Percentiles rank a stretch among this genome's conserved stretches.
Conservation (phyloP, 1,140 invertebrate species). For the Drosophila ambigua region DNA sequence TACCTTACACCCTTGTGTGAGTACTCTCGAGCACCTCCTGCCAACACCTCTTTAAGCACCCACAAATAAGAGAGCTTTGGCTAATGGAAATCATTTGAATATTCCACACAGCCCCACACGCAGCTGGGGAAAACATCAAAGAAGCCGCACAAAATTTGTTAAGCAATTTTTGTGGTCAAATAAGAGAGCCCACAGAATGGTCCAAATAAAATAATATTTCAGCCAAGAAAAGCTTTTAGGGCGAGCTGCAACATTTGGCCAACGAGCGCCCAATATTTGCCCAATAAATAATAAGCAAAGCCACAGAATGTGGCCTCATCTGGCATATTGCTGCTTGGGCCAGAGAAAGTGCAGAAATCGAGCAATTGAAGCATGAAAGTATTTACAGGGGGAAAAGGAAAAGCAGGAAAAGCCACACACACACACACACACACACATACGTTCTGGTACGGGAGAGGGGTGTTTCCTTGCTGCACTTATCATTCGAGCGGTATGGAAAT, state of each 20-base stretch:
- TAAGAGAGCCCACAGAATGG: conserved; percentile 11
- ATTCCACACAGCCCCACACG: conserved; percentile 11
- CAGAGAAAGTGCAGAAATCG: conserved; percentile 29
- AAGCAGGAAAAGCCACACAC: conserved; percentile 6
- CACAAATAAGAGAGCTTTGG: conserved; percentile 1
- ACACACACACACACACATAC: conserved; percentile 2
- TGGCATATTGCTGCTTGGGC: conserved; percentile 17
- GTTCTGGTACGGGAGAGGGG: neutral
- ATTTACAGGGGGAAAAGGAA: conserved; percentile 17
- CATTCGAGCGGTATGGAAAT: conserved; percentile 8
- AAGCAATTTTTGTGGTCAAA: conserved; percentile 34
- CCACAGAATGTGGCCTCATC: conserved; percentile 31
- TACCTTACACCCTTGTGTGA: too few relatives aligned
- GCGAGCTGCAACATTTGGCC: conserved; percentile 20
- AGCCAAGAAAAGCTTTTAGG: conserved; percentile 4
- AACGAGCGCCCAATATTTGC: conserved; percentile 44
- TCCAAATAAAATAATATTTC: conserved; percentile 18
- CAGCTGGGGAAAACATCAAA: conserved; percentile 21
- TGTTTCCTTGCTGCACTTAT: conserved; percentile 7
- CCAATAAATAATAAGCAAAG: conserved; percentile 45
- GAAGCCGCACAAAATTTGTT: conserved; percentile 18
- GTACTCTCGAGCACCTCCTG: neutral
- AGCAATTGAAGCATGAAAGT: conserved; percentile 32
- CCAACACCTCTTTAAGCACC: conserved; percentile 5
- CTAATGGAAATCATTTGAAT: conserved; percentile 23